Conservation (phyloP, 2,888 invertebrate species). For the Volucella zonaria region DNA sequence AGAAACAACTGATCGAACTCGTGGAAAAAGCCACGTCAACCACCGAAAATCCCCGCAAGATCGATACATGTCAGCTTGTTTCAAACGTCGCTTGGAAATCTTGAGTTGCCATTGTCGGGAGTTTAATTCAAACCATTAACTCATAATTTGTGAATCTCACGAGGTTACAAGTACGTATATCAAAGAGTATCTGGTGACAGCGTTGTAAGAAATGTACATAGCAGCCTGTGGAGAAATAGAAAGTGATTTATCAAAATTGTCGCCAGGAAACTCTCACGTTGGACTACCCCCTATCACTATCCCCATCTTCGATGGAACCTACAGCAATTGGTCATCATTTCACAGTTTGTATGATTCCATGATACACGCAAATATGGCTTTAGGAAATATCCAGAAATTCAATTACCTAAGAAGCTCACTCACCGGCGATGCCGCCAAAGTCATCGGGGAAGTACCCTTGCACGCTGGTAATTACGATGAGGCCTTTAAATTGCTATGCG, state of each 20-base stretch:
- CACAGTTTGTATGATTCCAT: conserved; percentile 3
- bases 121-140: not conserved
- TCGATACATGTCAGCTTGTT: not conserved
- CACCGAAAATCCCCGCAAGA: conserved; percentile 15
- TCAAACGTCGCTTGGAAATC: not conserved
- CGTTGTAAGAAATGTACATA: not conserved
- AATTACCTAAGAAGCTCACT: conserved; percentile 7
- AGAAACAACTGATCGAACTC: too few relatives aligned
- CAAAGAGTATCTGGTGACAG: not conserved
- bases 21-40: not conserved
- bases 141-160: not conserved
- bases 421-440: not conserved
- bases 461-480: conserved; percentile 7
- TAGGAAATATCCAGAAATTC: not conserved
- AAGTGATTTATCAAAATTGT: not conserved
- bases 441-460: conserved; percentile 15
- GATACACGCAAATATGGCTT: not conserved
- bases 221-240: not conserved
- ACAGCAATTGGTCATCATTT: not conserved
- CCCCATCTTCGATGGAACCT: conserved; percentile 3
- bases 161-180: not conserved
- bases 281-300: not conserved
- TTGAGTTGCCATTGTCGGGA: not conserved
- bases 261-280: not conserved
- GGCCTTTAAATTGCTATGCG: conserved; percentile 6